Evolutionary conservation across 2,113 vertebrate species (phyloP), one percentile per base, ranked within the genome.

Genomic region (Thalassoma bifasciatum): DNA sequence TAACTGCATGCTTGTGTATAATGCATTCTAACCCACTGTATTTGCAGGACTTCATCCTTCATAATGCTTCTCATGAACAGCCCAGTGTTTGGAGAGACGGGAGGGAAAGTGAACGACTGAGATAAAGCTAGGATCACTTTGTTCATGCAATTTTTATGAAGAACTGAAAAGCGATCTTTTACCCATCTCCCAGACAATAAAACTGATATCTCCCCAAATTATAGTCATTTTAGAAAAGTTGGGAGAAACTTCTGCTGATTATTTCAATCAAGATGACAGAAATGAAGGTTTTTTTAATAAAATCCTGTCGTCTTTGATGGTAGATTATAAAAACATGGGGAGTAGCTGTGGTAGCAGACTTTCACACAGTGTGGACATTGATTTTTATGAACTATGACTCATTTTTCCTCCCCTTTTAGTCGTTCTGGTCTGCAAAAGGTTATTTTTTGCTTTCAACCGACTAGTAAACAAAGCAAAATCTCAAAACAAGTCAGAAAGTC

Each of bases 71-170:
- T 38, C 58, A 0, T 10, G 30, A 30, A 63, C n/a, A 0, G 10
- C 36, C 66, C 23, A 54, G 63, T 21, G 17, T 77, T 79, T 42
- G 49, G 17, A 56, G 36, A 59, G 73, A 87, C 63, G 67, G 66
- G 76, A 85, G 76, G 9, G 34, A 84, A 86, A 86, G 85, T 88
- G 87, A 84, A 75, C 40, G 24, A 22, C 79, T 44, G 83, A 84
- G 87, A 90, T 88, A 76, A 82, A 82, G 75, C 61, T 81, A 61
- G 75, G 82, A 85, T 89, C 79, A 67, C 61, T 66, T 69, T 67
- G 26, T 53, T 79, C 73, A 87, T 90, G 68, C 57, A 85, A 58
- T 34, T 79, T 90, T 89, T 62, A 86, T 89, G 40, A 88, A 59
- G 74, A 38, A 21, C 72, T 84, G 81, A 70, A 78, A 88, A 80